Evolutionary conservation across 1,140 invertebrate genomes (phyloP).

Genomic region (Penaeus vannamei): DNA sequence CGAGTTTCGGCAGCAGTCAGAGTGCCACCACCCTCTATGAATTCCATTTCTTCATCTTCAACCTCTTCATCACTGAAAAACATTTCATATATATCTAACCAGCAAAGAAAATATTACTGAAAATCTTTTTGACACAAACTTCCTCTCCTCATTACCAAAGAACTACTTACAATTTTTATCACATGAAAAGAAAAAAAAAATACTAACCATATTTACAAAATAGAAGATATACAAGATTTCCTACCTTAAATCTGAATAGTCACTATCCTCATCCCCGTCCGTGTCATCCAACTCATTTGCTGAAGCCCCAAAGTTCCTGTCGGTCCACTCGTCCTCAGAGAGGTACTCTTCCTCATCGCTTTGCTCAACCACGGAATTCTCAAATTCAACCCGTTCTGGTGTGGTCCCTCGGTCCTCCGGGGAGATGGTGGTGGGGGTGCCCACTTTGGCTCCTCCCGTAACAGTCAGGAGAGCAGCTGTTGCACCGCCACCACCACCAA

Average conservation of each 20-base stretch:
- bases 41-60: conserved; percentile 66
- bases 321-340: conserved; percentile 87
- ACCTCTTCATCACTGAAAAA: conserved; percentile 71
- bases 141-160: conserved; percentile 26
- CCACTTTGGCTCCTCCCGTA: conserved; percentile 17
- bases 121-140: conserved; percentile 5
- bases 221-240: conserved; percentile 10
- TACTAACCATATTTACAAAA: not conserved
- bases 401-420: conserved; percentile 74
- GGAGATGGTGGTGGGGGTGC: conserved; percentile 66
- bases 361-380: conserved; percentile 77
- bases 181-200: conserved; percentile 7
- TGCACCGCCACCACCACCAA: conserved; percentile 20
- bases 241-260: conserved; percentile 76
- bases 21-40: conserved; percentile 68
- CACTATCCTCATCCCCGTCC: conserved; percentile 74
- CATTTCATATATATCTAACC: conserved; percentile 16
- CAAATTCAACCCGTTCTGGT: conserved; percentile 88
- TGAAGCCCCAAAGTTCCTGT: conserved; percentile 88
- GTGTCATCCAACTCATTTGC: conserved; percentile 80
- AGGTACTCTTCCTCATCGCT: conserved; percentile 70
- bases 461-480: not conserved
- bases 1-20: conserved; percentile 79
- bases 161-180: conserved; percentile 36
- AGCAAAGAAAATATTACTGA: not conserved